phyloP scores from a whole-genome alignment of 2,113 vertebrate species.

The Furnarius figulus region DNA sequence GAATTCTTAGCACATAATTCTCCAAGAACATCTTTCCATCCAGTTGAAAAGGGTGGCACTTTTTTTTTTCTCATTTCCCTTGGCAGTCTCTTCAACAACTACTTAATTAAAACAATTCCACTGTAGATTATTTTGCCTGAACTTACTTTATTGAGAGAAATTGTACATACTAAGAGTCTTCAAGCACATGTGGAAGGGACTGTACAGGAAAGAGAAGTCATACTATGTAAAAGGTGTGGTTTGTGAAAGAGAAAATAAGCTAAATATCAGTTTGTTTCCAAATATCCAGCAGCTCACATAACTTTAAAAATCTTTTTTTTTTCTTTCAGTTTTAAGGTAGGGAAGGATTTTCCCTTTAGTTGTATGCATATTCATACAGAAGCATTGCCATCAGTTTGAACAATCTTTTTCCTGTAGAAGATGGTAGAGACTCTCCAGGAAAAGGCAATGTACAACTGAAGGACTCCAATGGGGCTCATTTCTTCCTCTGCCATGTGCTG shows the following conservation, averaged over 20 bases:
- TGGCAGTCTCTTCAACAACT: neutral
- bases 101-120: neutral
- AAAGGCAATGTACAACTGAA: neutral
- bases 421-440: neutral
- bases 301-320: neutral
- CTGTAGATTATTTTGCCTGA: neutral
- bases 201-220: neutral
- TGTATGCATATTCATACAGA: neutral
- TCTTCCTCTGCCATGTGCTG: neutral
- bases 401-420: neutral
- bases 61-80: neutral
- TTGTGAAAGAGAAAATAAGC: neutral
- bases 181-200: neutral
- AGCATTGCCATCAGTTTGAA: neutral
- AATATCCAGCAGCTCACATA: neutral
- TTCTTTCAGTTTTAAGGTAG: neutral
- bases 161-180: neutral
- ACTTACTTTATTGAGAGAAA: neutral
- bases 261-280: neutral
- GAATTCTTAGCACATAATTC: neutral
- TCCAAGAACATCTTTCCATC: neutral
- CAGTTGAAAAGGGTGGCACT: neutral
- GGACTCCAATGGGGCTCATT: neutral
- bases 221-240: neutral
- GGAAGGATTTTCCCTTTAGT: neutral